Evolutionary conservation across 2,888 invertebrate genomes (phyloP).

Genomic region (Augochlorella aurata): DNA sequence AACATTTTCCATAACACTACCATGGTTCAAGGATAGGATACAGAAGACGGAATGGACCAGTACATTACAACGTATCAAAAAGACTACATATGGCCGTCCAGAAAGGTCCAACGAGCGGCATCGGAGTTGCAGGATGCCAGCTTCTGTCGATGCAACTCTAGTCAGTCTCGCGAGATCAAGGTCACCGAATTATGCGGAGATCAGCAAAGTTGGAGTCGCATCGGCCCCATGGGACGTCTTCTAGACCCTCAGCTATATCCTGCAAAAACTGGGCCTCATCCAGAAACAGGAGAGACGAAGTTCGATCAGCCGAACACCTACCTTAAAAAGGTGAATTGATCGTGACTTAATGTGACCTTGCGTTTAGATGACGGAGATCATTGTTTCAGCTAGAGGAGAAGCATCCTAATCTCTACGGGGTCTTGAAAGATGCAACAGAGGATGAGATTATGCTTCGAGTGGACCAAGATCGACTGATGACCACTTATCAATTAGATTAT

Average conservation of each 20-base stretch:
- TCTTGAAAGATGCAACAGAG: slow-evolving; percentile 84
- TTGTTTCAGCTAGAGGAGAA: slow-evolving; percentile 84
- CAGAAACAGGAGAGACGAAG: slow-evolving; percentile 83
- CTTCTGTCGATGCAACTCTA: slow-evolving; percentile 22
- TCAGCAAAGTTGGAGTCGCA: slow-evolving; percentile 79
- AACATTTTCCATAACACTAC: background rate
- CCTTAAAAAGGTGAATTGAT: slow-evolving; percentile 83
- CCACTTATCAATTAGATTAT: slow-evolving; percentile 86
- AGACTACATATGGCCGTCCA: slow-evolving; percentile 86
- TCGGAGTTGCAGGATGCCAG: background rate
- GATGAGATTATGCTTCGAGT: slow-evolving; percentile 84
- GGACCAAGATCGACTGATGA: slow-evolving; percentile 84
- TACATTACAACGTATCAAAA: slow-evolving; percentile 86
- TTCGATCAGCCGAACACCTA: slow-evolving; percentile 86
- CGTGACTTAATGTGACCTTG: background rate
- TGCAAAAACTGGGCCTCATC: slow-evolving; percentile 84
- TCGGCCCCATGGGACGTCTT: slow-evolving; percentile 85
- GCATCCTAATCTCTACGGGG: slow-evolving; percentile 86
- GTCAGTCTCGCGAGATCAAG: slow-evolving; percentile 21
- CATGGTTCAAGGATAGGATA: slow-evolving; percentile 11
- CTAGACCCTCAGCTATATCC: slow-evolving; percentile 86
- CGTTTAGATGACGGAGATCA: background rate
- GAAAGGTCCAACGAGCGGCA: slow-evolving; percentile 65
- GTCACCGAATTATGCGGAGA: slow-evolving; percentile 24
- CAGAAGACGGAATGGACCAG: slow-evolving; percentile 31